Conservation (phyloP, 2,888 invertebrate species). For the Erynnis tages region DNA sequence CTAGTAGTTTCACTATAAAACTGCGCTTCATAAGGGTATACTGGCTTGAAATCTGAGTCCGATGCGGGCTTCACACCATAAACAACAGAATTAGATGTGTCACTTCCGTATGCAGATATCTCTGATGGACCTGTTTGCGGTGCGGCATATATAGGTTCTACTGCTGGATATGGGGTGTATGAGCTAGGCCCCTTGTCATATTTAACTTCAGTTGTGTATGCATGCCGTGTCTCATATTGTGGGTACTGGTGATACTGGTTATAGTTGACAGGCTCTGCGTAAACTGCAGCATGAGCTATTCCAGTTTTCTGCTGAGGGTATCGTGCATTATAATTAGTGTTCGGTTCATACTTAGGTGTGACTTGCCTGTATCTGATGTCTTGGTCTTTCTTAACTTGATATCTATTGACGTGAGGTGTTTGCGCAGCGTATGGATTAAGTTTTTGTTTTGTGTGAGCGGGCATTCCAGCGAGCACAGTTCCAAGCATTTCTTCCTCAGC, state of each 20-base stretch:
- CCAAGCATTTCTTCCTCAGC: conserved; percentile 89
- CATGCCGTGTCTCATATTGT: conserved; percentile 68
- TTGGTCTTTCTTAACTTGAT: conserved; percentile 68
- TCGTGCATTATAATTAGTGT: conserved; percentile 61
- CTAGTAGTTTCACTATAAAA: conserved; percentile 67
- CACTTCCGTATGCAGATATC: conserved; percentile 59
- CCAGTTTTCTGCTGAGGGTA: conserved; percentile 77
- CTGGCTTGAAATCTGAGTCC: conserved; percentile 72
- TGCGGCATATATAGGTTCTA: conserved; percentile 71
- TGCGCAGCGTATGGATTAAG: conserved; percentile 72
- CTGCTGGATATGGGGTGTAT: conserved; percentile 62
- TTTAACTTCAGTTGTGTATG: conserved; percentile 65
- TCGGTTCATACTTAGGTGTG: conserved; percentile 62
- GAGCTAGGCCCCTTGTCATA: conserved; percentile 56
- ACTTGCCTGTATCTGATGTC: conserved; percentile 73
- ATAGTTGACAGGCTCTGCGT: conserved; percentile 65
- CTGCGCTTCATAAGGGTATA: conserved; percentile 71
- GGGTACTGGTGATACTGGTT: conserved; percentile 46
- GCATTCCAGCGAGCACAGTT: conserved; percentile 88
- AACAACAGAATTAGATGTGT: conserved; percentile 63
- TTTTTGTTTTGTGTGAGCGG: conserved; percentile 70
- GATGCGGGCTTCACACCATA: conserved; percentile 70
- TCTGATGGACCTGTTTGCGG: conserved; percentile 64
- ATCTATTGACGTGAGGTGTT: conserved; percentile 63
- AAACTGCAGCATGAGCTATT: conserved; percentile 72